phyloP scores from a whole-genome alignment of 2,888 invertebrate genomes.

The Stictocephala bisonia region DNA sequence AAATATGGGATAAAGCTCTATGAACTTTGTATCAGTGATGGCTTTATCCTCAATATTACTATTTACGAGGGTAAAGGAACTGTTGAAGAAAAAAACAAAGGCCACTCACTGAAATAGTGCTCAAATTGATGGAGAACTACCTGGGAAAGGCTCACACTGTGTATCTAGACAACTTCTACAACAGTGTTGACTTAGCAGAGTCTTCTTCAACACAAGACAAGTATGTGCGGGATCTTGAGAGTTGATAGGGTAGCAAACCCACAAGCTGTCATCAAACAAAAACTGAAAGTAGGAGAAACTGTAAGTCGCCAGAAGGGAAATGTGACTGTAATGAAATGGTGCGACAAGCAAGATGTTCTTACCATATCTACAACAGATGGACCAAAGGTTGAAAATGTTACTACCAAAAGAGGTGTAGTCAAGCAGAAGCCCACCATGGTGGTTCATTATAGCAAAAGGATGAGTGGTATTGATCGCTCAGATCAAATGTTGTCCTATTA shows the following conservation, averaged over 20 bases:
- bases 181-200: constrained; percentile 18
- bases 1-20: constrained; percentile 40
- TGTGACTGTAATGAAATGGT: constrained; percentile 40
- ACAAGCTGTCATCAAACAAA: constrained; percentile 1
- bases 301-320: constrained; percentile 3
- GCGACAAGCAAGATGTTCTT: constrained; percentile 30
- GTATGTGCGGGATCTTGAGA: constrained; percentile 6
- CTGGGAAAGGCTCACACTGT: constrained; percentile 6
- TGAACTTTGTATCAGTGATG: constrained; percentile 21
- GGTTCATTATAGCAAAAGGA: constrained; percentile 27
- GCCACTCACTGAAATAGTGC: background rate
- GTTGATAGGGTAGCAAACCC: constrained; percentile 9
- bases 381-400: constrained; percentile 23
- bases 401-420: constrained; percentile 20
- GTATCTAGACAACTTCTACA: constrained; percentile 11
- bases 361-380: constrained; percentile 35
- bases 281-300: constrained; percentile 8
- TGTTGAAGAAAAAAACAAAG: constrained; percentile 2
- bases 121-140: constrained; percentile 1
- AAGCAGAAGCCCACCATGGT: constrained; percentile 22
- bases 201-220: background rate
- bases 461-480: constrained; percentile 38
- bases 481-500: constrained; percentile 43
- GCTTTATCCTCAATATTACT: constrained; percentile 18
- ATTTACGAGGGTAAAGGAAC: constrained; percentile 28